Base-by-base conservation (phyloP, 2,888 invertebrate species). In the Dasysyrphus albostriatus region DNA sequence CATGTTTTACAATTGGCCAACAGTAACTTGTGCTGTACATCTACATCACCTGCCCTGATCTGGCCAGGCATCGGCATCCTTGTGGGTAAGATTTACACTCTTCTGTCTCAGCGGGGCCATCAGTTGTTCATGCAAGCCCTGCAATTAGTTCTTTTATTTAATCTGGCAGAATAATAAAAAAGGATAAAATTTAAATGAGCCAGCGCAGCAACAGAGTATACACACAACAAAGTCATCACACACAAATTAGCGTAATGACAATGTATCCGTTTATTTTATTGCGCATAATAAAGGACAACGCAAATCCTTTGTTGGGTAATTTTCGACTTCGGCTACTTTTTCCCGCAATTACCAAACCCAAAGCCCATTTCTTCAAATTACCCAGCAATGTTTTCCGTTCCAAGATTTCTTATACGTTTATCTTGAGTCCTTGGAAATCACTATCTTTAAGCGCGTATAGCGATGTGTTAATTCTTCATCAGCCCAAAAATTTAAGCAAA, bases 181-280 rank as follows among this genome's bases (percentile, higher is more conserved):
- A 72, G 56, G 39, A 75, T 75, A 24, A 70, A 80, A 80, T 80
- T 72, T 70, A 75, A 80, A 80, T 65, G 65, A 75, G 9, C 67
- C 67, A 69, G 16, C 44, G 2, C 47, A 32, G 32, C 19, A 34
- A 47, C 49, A 65, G 9, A n/a, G n/a, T n/a, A n/a, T 37, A 37
- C 37, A 59, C 34, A 59, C 29, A 44, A 5, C 12, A 10, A n/a
- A 16, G 24, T 7, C 54, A 54, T 65, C 72, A 6, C 42, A 67
- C 24, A 54, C 84, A 65, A 85, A 82, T 85, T 82, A 85, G 69
- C 85, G 85, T 85, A 85, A 85, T 85, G 61, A 82, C 82, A 85
- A 85, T 63, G 85, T 69, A 65, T 77, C 69, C 81, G 77, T 77
- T 81, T 85, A 82, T 85, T 77, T 82, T 77, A 85, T 82, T 82